Evolutionary conservation across 1,140 invertebrate species (phyloP).

Genomic region (Muscidifurax raptorellus): DNA sequence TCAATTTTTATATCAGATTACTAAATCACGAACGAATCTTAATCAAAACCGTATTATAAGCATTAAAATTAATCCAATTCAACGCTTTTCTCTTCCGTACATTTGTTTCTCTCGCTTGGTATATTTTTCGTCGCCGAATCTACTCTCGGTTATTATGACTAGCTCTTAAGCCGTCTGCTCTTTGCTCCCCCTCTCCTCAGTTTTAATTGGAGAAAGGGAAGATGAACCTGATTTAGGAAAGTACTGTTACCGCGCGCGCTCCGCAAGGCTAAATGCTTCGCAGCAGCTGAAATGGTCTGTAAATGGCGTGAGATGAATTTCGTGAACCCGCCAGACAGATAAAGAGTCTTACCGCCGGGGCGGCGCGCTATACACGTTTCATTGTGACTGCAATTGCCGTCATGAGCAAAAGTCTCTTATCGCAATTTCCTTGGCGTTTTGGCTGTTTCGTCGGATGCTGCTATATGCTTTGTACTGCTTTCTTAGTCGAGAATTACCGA

Average conservation of each 20-base stretch:
- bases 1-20: neutral
- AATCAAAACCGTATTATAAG: no score
- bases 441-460: neutral
- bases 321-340: neutral
- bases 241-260: neutral
- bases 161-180: constrained; percentile 1
- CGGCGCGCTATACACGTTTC: neutral
- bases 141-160: neutral
- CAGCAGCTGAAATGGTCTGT: constrained; percentile 28
- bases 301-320: constrained; percentile 38
- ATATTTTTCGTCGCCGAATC: neutral
- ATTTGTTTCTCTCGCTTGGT: neutral
- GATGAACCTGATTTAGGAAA: constrained; percentile 38
- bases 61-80: neutral
- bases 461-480: neutral
- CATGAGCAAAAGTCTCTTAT: constrained; percentile 30
- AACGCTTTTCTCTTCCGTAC: neutral
- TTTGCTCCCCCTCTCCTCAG: neutral
- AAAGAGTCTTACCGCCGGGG: constrained; percentile 9
- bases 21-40: no score
- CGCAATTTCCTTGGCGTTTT: constrained; percentile 16
- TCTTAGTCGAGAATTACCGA: neutral
- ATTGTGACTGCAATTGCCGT: constrained; percentile 31
- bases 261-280: neutral
- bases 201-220: constrained; percentile 27